These are phyloP conservation scores for Botia almorhae DNA, from an alignment of 2,797 vertebrate genomes.

Conservation along the genomic window DNA sequence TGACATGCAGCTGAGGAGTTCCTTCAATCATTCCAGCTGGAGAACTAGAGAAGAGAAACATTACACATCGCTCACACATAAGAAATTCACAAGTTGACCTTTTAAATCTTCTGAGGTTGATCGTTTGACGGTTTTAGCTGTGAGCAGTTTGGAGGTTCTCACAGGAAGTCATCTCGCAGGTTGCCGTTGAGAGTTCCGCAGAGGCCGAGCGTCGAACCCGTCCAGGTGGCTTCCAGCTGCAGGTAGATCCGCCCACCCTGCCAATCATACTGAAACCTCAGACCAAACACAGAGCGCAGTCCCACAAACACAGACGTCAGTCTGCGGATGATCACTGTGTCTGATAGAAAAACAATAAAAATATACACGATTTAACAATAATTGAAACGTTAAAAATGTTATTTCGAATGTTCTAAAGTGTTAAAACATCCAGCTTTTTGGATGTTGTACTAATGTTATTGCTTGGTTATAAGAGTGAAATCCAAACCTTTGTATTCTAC, in stretches of 20 bases:
- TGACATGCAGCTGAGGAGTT: constrained; percentile 95
- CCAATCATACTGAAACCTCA: constrained; percentile 88
- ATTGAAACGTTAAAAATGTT: no score
- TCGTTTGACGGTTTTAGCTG: no score
- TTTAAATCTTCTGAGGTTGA: background rate
- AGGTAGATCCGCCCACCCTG: constrained; percentile 90
- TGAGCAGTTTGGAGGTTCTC: constrained; percentile 66
- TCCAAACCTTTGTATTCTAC: no score
- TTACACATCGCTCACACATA: constrained; percentile 32
- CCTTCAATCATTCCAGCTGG: constrained; percentile 98
- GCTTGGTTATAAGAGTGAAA: no score
- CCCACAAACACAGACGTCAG: constrained; percentile 92
- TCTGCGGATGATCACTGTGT: constrained; percentile 84
- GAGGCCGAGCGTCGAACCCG: constrained; percentile 87
- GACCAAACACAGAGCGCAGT: constrained; percentile 87
- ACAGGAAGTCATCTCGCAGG: constrained; percentile 98
- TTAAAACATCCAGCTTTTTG: no score
- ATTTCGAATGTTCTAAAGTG: no score
- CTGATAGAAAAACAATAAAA: constrained; percentile 68
- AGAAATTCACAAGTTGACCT: background rate
- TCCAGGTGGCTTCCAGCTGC: constrained; percentile 88
- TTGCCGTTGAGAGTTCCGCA: constrained; percentile 98
- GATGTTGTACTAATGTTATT: no score
- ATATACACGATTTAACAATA: background rate
- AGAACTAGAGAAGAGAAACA: constrained; percentile 76